These are phyloP conservation scores for Drosophila falleni DNA, from an alignment of 2,888 invertebrate species.

Conservation along the genomic window DNA sequence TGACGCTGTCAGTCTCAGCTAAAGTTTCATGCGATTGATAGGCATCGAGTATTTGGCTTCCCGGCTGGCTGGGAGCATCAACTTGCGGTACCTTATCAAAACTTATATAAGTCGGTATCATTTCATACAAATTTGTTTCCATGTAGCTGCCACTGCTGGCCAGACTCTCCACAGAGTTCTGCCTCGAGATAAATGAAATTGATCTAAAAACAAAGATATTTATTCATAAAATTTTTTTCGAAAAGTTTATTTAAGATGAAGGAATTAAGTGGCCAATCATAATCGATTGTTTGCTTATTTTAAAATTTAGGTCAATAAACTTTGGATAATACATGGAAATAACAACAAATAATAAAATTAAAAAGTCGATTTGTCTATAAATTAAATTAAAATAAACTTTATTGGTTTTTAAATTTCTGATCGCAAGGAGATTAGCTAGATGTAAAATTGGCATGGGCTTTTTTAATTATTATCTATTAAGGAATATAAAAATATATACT, in stretches of 20 bases:
- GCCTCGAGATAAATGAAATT: constrained; percentile 32
- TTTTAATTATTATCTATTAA: background rate
- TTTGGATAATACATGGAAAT: too few relatives aligned
- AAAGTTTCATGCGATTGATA: background rate
- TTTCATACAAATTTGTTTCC: constrained; percentile 77
- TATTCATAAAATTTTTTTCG: background rate
- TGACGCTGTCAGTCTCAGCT: constrained; percentile 28
- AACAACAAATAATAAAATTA: too few relatives aligned
- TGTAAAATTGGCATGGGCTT: too few relatives aligned
- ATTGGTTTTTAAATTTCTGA: too few relatives aligned
- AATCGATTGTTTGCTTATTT: too few relatives aligned
- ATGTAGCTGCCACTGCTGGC: constrained; percentile 81
- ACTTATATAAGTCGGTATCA: constrained; percentile 72
- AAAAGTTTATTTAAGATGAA: too few relatives aligned
- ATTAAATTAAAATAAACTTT: too few relatives aligned
- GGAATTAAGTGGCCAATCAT: too few relatives aligned
- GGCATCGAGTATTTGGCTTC: constrained; percentile 31
- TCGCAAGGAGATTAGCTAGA: too few relatives aligned
- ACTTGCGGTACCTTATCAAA: constrained; percentile 39
- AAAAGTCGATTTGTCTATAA: too few relatives aligned
- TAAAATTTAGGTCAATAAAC: too few relatives aligned
- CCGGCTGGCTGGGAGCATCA: constrained; percentile 18
- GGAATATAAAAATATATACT: background rate
- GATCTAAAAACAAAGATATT: constrained; percentile 12
- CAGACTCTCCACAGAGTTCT: constrained; percentile 67